phyloP scores from a whole-genome alignment of 2,113 vertebrate genomes.

The Chamaetylas fuelleborni region DNA sequence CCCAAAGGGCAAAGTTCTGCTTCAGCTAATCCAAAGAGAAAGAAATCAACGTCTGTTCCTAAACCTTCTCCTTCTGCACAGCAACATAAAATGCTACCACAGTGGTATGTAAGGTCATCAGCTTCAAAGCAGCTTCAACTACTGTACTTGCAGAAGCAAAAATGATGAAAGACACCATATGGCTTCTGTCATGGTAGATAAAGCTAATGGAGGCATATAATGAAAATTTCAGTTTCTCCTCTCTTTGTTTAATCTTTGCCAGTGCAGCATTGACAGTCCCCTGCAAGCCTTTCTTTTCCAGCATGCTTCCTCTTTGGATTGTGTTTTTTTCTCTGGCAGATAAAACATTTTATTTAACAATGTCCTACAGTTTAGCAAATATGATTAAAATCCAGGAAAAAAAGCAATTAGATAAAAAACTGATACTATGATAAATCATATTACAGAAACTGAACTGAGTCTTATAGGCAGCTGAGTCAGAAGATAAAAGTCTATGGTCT shows the following conservation, averaged over 20 bases:
- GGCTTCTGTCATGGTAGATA: conserved; percentile 60
- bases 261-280: neutral
- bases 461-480: conserved; percentile 1
- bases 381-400: conserved; percentile 28
- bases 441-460: conserved; percentile 32
- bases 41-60: conserved; percentile 42
- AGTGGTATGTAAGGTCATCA: conserved; percentile 57
- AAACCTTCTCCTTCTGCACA: conserved; percentile 41
- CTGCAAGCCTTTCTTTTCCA: conserved; percentile 14
- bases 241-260: conserved; percentile 29
- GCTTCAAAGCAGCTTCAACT: conserved; percentile 64
- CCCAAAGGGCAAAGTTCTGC: conserved; percentile 40
- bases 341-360: conserved; percentile 44
- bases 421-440: conserved; percentile 23
- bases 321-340: neutral
- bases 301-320: neutral
- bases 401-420: conserved; percentile 37
- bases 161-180: conserved; percentile 62
- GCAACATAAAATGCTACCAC: conserved; percentile 50
- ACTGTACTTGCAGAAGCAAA: conserved; percentile 52
- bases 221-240: conserved; percentile 48
- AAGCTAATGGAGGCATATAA: conserved; percentile 37
- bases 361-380: conserved; percentile 5
- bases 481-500: conserved; percentile 47
- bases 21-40: conserved; percentile 44